Base-by-base conservation (phyloP, 2,113 vertebrate species). In the Bothrops jararaca region DNA sequence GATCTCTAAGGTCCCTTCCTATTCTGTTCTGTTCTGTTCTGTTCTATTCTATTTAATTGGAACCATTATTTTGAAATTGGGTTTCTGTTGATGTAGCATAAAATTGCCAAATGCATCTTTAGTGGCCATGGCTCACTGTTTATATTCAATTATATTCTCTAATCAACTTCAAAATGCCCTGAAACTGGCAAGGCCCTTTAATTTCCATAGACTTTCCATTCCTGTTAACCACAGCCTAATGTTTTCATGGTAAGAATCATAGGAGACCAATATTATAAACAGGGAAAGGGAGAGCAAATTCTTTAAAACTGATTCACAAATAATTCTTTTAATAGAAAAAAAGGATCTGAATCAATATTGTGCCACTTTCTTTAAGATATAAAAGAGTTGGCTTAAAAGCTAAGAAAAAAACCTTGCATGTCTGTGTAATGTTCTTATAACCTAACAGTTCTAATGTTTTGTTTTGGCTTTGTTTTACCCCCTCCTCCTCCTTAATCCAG, bases 361-460 rank as follows among this genome's bases (percentile, higher is more conserved):
- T 80, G 74, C 1, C 34, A 22, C 18, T 80, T 93, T 94, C 93
- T 96, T 92, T 93, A 97, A 96, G 97, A 96, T 95, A 96, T 88
- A 45, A 95, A 95, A 86, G 95, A 94, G 95, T 96, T 98, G 97
- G 97, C 97, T 91, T 34, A 96, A 94, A 95, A 93, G 89, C 88
- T 97, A 97, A 39, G 34, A 23, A 39, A 24, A 97, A 97, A 97
- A 96, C 96, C 95, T 97, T 96, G 92, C 91, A 96, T 95, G 95
- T 91, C 94, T 96, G 69, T 97, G 93, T 97, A 96, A 97, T 97
- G 95, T 97, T 98, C 96, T 96, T 96, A 96, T 91, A 97, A 96
- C 95, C 96, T 97, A 96, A 95, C 96, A 94, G 93, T 24, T 96
- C 95, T 91, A 93, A 96, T 96, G 95, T 96, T 97, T 96, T 86